Conservation (phyloP, 2,888 invertebrate genomes). For the Galerucella nymphaeae region DNA sequence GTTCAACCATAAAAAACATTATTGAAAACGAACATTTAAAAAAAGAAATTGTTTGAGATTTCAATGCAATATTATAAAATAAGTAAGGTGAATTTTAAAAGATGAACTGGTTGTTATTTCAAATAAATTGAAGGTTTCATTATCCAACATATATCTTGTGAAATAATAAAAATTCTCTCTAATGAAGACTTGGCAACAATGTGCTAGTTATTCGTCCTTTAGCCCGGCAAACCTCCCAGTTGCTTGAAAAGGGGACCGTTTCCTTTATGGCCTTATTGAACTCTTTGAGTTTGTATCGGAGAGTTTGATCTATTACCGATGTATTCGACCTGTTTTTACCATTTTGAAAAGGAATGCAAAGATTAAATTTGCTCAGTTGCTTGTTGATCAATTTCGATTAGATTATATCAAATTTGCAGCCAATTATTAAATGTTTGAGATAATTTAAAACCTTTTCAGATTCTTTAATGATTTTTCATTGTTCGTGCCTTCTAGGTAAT, state of each 20-base stretch:
- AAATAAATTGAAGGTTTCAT: too few species aligned
- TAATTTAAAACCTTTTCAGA: background rate
- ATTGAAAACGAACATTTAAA: too few species aligned
- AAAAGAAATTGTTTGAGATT: too few species aligned
- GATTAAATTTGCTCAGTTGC: slow-evolving; percentile 30
- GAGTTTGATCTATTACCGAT: slow-evolving; percentile 43
- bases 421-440: slow-evolving; percentile 1
- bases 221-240: slow-evolving; percentile 43
- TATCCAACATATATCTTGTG: background rate
- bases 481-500: background rate
- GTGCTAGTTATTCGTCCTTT: slow-evolving; percentile 30
- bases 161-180: background rate
- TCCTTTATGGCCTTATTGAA: slow-evolving; percentile 44
- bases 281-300: slow-evolving; percentile 43
- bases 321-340: slow-evolving; percentile 30
- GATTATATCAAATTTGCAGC: slow-evolving; percentile 27
- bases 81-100: too few species aligned
- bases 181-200: slow-evolving; percentile 16
- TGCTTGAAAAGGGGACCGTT: slow-evolving; percentile 40
- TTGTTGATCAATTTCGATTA: slow-evolving; percentile 24
- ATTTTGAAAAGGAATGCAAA: slow-evolving; percentile 25
- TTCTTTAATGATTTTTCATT: background rate
- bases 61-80: too few species aligned
- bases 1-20: too few species aligned
- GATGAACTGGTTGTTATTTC: too few species aligned